Evolutionary conservation across 2,113 vertebrate species (phyloP).

Genomic region (Genyomyrus donnyi): DNA sequence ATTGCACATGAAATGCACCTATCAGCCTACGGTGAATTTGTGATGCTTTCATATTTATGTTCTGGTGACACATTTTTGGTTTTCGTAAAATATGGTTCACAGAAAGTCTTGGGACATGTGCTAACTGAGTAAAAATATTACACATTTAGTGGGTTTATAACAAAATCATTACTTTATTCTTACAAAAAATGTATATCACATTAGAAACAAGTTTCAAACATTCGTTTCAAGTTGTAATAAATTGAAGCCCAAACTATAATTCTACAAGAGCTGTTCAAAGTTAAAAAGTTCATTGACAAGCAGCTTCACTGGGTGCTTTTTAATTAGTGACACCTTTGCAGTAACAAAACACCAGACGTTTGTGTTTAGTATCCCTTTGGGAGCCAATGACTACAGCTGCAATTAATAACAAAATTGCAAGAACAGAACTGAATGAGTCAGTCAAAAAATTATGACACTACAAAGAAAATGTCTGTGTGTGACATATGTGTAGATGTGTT

Average conservation of each 20-base stretch:
- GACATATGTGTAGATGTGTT: background rate
- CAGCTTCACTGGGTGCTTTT: background rate
- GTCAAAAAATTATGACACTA: background rate
- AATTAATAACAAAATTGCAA: background rate
- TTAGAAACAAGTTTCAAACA: background rate
- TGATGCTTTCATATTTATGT: background rate
- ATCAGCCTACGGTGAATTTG: background rate
- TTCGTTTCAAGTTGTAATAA: background rate
- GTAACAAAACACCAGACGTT: background rate
- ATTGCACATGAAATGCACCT: background rate
- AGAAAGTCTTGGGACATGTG: background rate
- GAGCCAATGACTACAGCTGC: background rate
- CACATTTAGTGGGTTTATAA: background rate
- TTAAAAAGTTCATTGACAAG: background rate
- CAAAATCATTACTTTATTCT: background rate
- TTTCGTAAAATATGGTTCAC: background rate
- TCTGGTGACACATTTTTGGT: background rate
- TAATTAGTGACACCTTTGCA: background rate
- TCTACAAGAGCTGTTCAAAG: background rate
- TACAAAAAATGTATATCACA: background rate
- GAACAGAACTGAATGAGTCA: background rate
- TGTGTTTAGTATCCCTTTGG: background rate
- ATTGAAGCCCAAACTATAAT: background rate
- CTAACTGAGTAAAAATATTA: background rate
- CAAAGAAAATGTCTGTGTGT: background rate